A percentile compares a stretch with the other conserved stretches of the same genome.
These are phyloP conservation scores for Sebastes matsubarae DNA, from an alignment of 2,797 vertebrate species.

Conservation along the genomic window DNA sequence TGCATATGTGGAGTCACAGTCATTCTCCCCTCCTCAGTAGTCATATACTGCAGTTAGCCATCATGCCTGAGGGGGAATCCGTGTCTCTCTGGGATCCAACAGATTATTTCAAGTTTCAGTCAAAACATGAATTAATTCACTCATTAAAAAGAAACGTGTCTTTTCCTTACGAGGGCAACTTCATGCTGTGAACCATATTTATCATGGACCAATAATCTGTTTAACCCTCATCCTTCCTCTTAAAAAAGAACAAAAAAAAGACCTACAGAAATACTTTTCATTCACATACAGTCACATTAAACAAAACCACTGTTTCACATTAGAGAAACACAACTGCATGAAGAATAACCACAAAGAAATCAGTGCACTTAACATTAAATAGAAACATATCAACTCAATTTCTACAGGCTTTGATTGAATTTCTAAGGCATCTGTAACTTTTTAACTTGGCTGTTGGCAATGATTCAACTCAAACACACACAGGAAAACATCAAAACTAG, in stretches of 20 bases:
- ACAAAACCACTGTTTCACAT: conserved; percentile 47
- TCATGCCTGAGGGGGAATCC: conserved; percentile 35
- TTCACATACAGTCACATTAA: conserved; percentile 26
- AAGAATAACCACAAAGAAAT: conserved; percentile 51
- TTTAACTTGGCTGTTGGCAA: conserved; percentile 22
- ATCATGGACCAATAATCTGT: conserved; percentile 22
- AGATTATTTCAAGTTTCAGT: conserved; percentile 48
- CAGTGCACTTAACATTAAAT: conserved; percentile 76
- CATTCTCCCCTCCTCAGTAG: conserved; percentile 49
- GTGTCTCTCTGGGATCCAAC: conserved; percentile 25
- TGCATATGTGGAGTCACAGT: conserved; percentile 43
- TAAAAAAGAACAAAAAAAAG: neutral
- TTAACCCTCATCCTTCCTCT: conserved; percentile 24
- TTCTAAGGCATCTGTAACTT: conserved; percentile 30
- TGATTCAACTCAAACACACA: conserved; percentile 33
- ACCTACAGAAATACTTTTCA: neutral
- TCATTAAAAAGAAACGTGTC: conserved; percentile 13
- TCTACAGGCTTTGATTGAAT: conserved; percentile 1
- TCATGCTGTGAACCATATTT: conserved; percentile 45
- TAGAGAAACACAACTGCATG: conserved; percentile 38
- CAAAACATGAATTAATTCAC: conserved; percentile 7
- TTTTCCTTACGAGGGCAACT: conserved; percentile 21
- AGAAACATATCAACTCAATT: conserved; percentile 17
- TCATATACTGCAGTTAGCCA: conserved; percentile 15
- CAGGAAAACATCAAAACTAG: conserved; percentile 29